These are phyloP conservation scores for Ascidia mentula DNA, from an alignment of 23 tunicate genomes.

Conservation along the genomic window DNA sequence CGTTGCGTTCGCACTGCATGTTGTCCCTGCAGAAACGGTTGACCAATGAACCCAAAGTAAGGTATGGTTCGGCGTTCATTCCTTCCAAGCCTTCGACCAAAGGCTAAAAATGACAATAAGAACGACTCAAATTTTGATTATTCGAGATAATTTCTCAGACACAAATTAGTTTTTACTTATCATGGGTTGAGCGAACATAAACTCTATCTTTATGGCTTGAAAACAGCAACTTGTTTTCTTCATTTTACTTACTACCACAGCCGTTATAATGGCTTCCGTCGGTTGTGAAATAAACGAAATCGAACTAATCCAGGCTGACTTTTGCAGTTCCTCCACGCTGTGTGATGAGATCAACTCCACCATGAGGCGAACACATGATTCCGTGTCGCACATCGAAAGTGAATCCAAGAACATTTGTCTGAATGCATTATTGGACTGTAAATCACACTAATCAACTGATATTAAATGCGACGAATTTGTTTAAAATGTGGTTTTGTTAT, in stretches of 20 bases:
- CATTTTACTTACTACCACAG: conserved; percentile 25
- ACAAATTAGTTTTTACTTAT: too few species aligned
- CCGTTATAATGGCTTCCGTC: conserved; percentile 27
- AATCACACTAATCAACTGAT: too few species aligned
- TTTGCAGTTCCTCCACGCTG: conserved; percentile 15
- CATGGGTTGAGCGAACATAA: too few species aligned
- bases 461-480: too few species aligned
- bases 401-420: conserved; percentile 47
- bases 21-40: conserved; percentile 30
- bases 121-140: too few species aligned
- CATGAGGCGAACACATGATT: conserved; percentile 32
- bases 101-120: too few species aligned
- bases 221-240: too few species aligned
- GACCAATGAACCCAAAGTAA: conserved; percentile 36
- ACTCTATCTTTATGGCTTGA: too few species aligned
- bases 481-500: too few species aligned
- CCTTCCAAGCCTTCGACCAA: not conserved
- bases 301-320: conserved; percentile 33
- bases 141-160: too few species aligned
- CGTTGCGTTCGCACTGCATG: conserved; percentile 19
- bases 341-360: conserved; percentile 13
- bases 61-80: conserved; percentile 1
- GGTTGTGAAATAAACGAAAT: conserved; percentile 36
- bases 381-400: conserved; percentile 41
- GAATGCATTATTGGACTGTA: not conserved